Evolutionary conservation across 2,113 vertebrate species (phyloP).

Genomic region (Phyllostomus hastatus): DNA sequence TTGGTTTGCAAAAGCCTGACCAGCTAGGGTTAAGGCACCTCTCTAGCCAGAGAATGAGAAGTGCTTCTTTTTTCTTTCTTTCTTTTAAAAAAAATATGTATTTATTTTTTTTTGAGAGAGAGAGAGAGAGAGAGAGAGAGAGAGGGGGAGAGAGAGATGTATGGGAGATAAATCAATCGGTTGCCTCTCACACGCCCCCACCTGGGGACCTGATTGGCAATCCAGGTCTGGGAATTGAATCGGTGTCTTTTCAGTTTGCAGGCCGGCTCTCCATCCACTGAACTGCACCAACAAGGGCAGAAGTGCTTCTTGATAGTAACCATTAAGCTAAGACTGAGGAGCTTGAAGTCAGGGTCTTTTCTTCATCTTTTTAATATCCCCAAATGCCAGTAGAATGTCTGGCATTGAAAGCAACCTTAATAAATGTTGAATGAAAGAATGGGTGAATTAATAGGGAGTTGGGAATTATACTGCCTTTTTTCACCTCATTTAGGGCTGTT

Average conservation of each 20-base stretch:
- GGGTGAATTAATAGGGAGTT: not conserved
- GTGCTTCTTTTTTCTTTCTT: not conserved
- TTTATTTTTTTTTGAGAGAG: too few species aligned
- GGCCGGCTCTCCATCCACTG: too few species aligned
- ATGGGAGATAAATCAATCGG: too few species aligned
- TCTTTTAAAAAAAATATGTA: too few species aligned
- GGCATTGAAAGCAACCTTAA: not conserved
- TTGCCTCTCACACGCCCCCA: too few species aligned
- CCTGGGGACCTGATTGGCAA: too few species aligned
- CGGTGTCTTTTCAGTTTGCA: too few species aligned
- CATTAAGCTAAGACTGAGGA: not conserved
- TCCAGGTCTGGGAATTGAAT: too few species aligned
- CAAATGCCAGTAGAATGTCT: not conserved
- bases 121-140: too few species aligned
- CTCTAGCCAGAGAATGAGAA: not conserved
- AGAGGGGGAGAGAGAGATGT: too few species aligned
- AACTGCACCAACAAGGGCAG: too few species aligned
- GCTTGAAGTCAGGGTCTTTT: not conserved
- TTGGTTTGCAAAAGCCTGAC: conserved; percentile 38
- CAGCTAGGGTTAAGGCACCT: not conserved
- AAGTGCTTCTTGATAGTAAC: not conserved
- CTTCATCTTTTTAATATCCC: not conserved
- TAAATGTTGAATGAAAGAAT: not conserved
- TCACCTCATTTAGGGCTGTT: not conserved
- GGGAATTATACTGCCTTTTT: not conserved